Evolutionary conservation across 2,888 invertebrate species (phyloP).

Genomic region (Rutpela maculata): DNA sequence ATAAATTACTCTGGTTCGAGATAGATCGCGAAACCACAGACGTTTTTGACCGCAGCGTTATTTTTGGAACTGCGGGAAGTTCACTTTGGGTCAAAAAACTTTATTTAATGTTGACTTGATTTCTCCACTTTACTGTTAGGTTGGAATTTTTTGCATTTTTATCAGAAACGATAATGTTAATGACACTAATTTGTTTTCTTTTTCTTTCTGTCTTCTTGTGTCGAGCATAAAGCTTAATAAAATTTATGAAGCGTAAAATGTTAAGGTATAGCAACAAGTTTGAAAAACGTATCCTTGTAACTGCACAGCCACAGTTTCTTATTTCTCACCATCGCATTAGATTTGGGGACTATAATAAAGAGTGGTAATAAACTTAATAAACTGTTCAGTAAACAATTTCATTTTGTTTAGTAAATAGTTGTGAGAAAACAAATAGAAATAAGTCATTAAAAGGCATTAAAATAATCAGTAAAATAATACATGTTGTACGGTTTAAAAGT

Average conservation of each 20-base stretch:
- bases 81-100: conserved; percentile 24
- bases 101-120: background rate
- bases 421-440: too few species aligned
- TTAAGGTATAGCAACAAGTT: background rate
- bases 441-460: too few species aligned
- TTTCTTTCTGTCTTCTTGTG: background rate
- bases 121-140: background rate
- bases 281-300: too few species aligned
- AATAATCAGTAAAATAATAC: too few species aligned
- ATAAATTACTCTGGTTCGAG: conserved; percentile 38
- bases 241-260: background rate
- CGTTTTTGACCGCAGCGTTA: conserved; percentile 4
- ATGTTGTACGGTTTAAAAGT: too few species aligned
- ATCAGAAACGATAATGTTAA: background rate
- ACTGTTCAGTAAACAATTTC: too few species aligned
- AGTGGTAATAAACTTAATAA: too few species aligned
- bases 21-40: background rate
- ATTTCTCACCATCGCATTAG: too few species aligned
- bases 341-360: too few species aligned
- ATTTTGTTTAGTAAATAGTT: too few species aligned
- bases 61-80: conserved; percentile 20
- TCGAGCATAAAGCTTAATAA: background rate
- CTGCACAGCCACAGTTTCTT: too few species aligned
- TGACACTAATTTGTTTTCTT: background rate
- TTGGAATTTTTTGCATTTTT: background rate